These are phyloP conservation scores for Musca domestica DNA, from an alignment of 1,140 invertebrate species.

Conservation along the genomic window DNA sequence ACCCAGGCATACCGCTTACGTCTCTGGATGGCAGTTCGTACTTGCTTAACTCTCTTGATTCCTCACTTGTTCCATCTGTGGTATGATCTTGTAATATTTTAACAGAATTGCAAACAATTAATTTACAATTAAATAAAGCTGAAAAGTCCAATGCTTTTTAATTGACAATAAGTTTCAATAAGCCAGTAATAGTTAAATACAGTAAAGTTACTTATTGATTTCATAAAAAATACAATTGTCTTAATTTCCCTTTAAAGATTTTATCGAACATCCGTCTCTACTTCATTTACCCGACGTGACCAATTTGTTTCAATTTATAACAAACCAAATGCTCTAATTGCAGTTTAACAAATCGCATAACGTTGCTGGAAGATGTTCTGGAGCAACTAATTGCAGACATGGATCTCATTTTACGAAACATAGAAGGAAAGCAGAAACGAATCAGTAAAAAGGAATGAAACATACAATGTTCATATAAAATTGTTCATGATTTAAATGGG, in stretches of 20 bases:
- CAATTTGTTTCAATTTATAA: background rate
- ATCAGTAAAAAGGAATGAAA: background rate
- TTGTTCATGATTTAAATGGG: no score
- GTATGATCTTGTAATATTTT: no score
- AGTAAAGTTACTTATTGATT: background rate
- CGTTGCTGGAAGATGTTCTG: slow-evolving; percentile 41
- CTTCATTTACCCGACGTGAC: no score
- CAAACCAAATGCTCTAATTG: background rate
- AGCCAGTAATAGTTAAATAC: background rate
- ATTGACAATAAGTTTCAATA: background rate
- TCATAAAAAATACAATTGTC: background rate
- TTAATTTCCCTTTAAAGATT: background rate
- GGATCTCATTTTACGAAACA: slow-evolving; percentile 40
- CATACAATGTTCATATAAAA: no score
- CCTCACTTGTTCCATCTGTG: no score
- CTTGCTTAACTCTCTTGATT: no score
- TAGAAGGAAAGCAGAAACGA: slow-evolving; percentile 26
- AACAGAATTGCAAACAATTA: no score
- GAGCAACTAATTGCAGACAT: slow-evolving; percentile 42
- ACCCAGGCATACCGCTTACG: no score
- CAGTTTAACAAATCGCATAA: slow-evolving; percentile 41
- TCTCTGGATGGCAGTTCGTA: no score
- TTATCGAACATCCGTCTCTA: no score
- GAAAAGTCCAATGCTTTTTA: background rate
- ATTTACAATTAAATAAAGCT: no score